These are phyloP conservation scores for Meriones psammophilus DNA, from an alignment of 2,797 vertebrate genomes.

Conservation along the genomic window DNA sequence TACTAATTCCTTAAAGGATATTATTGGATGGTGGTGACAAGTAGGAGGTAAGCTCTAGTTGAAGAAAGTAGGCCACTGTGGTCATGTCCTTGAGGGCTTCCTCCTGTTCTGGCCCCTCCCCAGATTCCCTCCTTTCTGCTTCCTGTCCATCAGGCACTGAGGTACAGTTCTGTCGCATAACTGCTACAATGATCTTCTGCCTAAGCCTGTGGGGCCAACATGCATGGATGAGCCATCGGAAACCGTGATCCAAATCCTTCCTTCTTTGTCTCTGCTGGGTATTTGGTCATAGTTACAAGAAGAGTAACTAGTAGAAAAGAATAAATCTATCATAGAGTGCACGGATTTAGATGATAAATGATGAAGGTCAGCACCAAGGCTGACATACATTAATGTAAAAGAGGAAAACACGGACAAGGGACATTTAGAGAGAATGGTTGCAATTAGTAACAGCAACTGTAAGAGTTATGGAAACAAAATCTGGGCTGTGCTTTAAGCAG, in stretches of 20 bases:
- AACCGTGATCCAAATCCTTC: not conserved
- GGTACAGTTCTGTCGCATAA: not conserved
- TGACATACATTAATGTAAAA: not conserved
- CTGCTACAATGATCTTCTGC: not conserved
- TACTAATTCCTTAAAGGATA: not conserved
- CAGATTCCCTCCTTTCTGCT: not conserved
- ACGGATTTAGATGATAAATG: not conserved
- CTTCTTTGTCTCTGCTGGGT: not conserved
- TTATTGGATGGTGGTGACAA: not conserved
- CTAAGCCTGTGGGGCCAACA: not conserved
- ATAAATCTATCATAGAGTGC: not conserved
- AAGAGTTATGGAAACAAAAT: not conserved
- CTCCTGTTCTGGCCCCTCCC: not conserved
- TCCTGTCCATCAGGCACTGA: not conserved
- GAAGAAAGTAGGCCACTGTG: not conserved
- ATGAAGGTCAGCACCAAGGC: not conserved
- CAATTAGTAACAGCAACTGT: not conserved
- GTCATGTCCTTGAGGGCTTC: not conserved
- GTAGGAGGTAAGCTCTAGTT: not conserved
- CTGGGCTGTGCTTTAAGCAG: not conserved
- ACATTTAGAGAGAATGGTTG: not conserved
- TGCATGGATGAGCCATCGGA: not conserved
- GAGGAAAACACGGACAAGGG: not conserved
- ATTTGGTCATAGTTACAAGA: not conserved
- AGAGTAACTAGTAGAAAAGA: not conserved